Conservation (phyloP, 2,113 vertebrate species). For the Ceyx melanurus region DNA sequence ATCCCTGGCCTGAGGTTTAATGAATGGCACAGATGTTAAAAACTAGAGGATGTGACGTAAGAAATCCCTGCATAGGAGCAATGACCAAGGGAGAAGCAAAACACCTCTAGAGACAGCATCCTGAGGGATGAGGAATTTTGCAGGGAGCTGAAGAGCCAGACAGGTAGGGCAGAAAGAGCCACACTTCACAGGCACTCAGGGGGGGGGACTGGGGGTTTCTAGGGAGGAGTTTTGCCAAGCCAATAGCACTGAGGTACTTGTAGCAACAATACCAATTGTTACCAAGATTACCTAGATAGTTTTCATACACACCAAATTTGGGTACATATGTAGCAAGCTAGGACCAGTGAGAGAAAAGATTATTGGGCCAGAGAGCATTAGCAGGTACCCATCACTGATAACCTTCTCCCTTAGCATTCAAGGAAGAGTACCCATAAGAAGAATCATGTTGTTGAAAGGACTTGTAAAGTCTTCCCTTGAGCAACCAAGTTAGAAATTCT, state of each 20-base stretch:
- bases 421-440: neutral
- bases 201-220: neutral
- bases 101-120: accelerated
- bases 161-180: neutral
- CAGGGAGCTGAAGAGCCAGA: neutral
- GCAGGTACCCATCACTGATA: accelerated
- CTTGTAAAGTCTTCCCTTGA: neutral
- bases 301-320: neutral
- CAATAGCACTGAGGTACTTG: neutral
- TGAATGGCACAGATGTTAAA: neutral
- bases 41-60: accelerated
- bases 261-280: neutral
- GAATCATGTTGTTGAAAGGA: neutral
- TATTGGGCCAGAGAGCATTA: accelerated
- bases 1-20: neutral
- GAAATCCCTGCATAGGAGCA: neutral
- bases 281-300: too few species aligned
- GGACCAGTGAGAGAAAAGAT: neutral
- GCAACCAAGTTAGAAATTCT: neutral
- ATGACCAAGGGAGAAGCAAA: neutral
- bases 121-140: neutral
- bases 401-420: neutral
- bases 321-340: neutral
- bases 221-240: neutral
- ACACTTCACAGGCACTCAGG: neutral